These are phyloP conservation scores for Norana najaformis DNA, from an alignment of 2,888 invertebrate species.

Conservation along the genomic window DNA sequence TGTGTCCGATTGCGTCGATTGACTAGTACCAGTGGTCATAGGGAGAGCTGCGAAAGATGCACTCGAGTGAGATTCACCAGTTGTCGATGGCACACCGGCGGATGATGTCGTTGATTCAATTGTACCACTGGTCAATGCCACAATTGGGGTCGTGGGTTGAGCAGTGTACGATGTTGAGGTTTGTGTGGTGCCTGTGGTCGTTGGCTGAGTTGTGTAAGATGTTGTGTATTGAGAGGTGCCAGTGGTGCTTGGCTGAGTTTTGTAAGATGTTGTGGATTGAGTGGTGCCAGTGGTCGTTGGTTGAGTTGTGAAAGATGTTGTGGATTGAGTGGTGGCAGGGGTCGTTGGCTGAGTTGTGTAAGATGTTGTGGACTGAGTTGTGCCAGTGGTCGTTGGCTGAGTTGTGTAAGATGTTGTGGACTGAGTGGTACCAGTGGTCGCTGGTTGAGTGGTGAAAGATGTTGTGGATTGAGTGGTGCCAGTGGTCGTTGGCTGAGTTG, in stretches of 20 bases:
- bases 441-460: background rate
- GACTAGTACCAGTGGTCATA: background rate
- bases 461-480: background rate
- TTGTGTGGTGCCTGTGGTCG: background rate
- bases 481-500: background rate
- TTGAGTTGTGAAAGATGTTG: background rate
- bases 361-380: background rate
- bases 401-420: background rate
- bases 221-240: background rate
- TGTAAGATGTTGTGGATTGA: background rate
- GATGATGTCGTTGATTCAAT: background rate
- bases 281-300: background rate
- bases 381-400: background rate
- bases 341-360: background rate
- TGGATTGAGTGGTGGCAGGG: background rate
- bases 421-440: background rate
- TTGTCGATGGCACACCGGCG: background rate
- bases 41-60: background rate
- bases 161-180: background rate
- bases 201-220: background rate
- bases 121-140: too few species aligned
- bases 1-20: background rate
- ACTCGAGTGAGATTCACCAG: background rate
- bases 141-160: background rate
- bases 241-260: background rate